A percentile compares a stretch with the other conserved stretches of the same genome.
Conservation (phyloP, 2,797 vertebrate species). For the Sus cebifrons region DNA sequence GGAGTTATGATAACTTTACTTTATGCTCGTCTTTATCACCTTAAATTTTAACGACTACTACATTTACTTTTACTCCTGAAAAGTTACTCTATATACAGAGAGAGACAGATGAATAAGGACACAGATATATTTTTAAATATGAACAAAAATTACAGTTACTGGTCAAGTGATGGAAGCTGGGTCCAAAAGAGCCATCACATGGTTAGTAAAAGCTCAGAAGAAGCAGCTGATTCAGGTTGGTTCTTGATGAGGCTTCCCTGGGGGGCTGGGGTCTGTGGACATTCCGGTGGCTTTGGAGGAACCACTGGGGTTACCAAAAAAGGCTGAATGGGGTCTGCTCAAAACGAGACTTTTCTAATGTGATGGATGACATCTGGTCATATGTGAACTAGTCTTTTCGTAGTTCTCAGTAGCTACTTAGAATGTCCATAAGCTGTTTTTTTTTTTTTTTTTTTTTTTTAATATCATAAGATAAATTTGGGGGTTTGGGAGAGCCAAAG, state of each 20-base stretch:
- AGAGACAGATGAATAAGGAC: not conserved
- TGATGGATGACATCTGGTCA: not conserved
- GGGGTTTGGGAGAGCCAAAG: not conserved
- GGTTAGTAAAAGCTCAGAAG: not conserved
- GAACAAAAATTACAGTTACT: not conserved
- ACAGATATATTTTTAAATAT: not conserved
- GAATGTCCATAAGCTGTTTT: not conserved
- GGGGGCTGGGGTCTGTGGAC: not conserved
- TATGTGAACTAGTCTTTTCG: not conserved
- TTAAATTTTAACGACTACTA: not conserved
- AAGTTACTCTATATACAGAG: not conserved
- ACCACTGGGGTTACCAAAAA: too few species aligned
- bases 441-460: not conserved
- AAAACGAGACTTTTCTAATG: not conserved
- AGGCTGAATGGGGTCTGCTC: too few species aligned
- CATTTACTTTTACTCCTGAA: not conserved
- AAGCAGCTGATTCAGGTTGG: not conserved
- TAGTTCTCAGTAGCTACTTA: not conserved
- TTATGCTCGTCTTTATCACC: not conserved
- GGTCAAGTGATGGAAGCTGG: not conserved
- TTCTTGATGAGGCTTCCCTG: not conserved
- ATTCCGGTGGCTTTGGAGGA: too few species aligned
- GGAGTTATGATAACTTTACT: not conserved
- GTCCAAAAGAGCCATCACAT: not conserved
- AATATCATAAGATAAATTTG: not conserved